A percentile compares a stretch with the other conserved stretches of the same genome.
phyloP scores from a whole-genome alignment of 2,888 invertebrate genomes.

The Tyria jacobaeae region DNA sequence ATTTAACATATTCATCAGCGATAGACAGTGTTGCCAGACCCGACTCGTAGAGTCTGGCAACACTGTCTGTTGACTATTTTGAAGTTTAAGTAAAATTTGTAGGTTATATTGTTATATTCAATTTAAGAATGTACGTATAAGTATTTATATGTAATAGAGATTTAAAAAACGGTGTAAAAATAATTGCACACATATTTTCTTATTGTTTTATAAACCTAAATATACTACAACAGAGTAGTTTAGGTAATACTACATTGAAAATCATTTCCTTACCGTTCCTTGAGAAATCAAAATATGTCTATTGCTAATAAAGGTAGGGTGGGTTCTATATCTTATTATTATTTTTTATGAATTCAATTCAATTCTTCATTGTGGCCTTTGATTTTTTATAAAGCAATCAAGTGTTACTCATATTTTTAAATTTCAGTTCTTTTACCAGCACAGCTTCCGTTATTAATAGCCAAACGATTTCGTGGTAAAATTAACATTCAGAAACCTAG shows the following conservation, averaged over 20 bases:
- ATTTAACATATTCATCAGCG: too few species aligned
- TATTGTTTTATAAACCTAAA: too few species aligned
- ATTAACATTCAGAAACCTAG: slow-evolving; percentile 92
- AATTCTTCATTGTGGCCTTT: too few species aligned
- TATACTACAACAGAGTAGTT: too few species aligned
- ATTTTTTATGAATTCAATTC: neutral
- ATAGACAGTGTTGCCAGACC: too few species aligned
- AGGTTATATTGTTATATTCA: neutral
- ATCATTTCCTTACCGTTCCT: neutral
- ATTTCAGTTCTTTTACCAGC: slow-evolving; percentile 78
- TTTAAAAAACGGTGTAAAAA: too few species aligned
- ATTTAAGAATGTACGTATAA: too few species aligned
- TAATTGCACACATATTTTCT: too few species aligned
- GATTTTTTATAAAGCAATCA: neutral
- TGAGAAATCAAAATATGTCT: slow-evolving; percentile 23
- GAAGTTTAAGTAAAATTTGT: neutral
- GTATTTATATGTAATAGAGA: too few species aligned
- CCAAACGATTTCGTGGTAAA: slow-evolving; percentile 90
- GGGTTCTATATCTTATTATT: neutral
- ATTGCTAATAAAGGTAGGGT: slow-evolving; percentile 40
- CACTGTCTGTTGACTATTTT: neutral
- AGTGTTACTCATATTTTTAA: neutral
- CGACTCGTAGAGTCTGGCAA: neutral
- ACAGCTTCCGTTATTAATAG: slow-evolving; percentile 78
- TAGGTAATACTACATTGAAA: neutral